Evolutionary conservation across 2,113 vertebrate genomes (phyloP).

Genomic region (Albula goreensis): DNA sequence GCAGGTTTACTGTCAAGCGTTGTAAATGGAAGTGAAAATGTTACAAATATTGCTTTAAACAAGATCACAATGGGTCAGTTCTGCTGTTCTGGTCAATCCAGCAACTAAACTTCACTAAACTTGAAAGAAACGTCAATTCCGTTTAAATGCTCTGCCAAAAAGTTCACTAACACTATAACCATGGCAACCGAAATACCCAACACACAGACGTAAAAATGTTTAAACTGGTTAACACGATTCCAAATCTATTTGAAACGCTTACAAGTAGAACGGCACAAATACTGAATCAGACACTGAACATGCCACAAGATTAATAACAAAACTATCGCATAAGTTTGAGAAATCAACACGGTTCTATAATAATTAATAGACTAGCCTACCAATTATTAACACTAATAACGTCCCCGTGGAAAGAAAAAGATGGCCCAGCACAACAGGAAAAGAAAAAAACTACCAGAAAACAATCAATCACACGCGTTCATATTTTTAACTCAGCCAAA

Average conservation of each 20-base stretch:
- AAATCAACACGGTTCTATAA: conserved; percentile 20
- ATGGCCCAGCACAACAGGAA: not conserved
- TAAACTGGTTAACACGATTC: not conserved
- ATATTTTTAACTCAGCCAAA: not conserved
- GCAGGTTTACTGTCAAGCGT: not conserved
- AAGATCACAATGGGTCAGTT: not conserved
- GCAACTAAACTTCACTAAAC: not conserved
- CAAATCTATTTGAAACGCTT: conserved; percentile 7
- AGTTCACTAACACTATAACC: conserved; percentile 23
- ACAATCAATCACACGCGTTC: not conserved
- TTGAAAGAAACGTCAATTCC: conserved; percentile 4
- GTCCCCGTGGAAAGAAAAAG: conserved; percentile 6
- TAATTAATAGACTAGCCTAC: not conserved
- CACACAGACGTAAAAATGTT: conserved; percentile 1
- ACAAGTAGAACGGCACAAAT: not conserved
- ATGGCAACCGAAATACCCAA: conserved; percentile 26
- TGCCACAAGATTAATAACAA: not conserved
- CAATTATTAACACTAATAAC: not conserved
- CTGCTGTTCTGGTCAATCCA: not conserved
- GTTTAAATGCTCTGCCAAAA: conserved; percentile 9
- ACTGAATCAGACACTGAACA: not conserved
- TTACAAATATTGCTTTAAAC: not conserved
- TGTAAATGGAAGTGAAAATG: not conserved
- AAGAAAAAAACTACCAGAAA: conserved; percentile 13
- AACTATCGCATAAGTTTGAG: not conserved